These are phyloP conservation scores for Diaprepes abbreviatus DNA, from an alignment of 2,888 invertebrate species.

Conservation along the genomic window DNA sequence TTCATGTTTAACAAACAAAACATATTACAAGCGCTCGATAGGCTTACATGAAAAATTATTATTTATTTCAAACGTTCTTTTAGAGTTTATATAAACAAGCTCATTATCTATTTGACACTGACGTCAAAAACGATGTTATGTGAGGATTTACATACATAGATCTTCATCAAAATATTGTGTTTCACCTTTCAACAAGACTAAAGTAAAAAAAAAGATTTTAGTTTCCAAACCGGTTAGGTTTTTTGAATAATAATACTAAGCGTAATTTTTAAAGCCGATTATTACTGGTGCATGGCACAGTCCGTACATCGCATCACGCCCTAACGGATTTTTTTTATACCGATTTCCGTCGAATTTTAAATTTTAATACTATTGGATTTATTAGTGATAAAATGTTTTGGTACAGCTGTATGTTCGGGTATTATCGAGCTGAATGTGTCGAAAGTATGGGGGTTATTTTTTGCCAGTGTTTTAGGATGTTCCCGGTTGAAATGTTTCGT, in stretches of 20 bases:
- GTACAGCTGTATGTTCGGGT: conserved; percentile 31
- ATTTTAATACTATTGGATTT: conserved; percentile 42
- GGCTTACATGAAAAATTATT: too few relatives aligned
- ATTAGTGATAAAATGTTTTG: conserved; percentile 32
- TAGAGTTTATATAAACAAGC: too few relatives aligned
- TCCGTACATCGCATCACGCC: conserved; percentile 38
- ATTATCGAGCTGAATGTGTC: conserved; percentile 32
- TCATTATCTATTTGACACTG: too few relatives aligned
- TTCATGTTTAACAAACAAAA: too few relatives aligned
- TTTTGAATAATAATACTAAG: conserved; percentile 27
- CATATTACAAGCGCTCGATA: too few relatives aligned
- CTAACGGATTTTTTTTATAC: conserved; percentile 39
- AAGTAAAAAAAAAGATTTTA: conserved; percentile 15
- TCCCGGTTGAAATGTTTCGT: too few relatives aligned
- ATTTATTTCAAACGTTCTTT: too few relatives aligned
- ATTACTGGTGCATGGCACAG: conserved; percentile 29
- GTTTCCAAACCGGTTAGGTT: conserved; percentile 34
- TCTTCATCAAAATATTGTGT: neutral
- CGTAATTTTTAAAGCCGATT: conserved; percentile 42
- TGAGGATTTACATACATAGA: conserved; percentile 10
- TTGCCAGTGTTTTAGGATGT: too few relatives aligned
- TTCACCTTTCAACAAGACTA: conserved; percentile 8
- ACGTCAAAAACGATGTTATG: neutral
- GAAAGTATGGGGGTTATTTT: conserved; percentile 26
- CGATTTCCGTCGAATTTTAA: conserved; percentile 40